Conservation (phyloP, 2,797 vertebrate genomes). For the Parambassis ranga region DNA sequence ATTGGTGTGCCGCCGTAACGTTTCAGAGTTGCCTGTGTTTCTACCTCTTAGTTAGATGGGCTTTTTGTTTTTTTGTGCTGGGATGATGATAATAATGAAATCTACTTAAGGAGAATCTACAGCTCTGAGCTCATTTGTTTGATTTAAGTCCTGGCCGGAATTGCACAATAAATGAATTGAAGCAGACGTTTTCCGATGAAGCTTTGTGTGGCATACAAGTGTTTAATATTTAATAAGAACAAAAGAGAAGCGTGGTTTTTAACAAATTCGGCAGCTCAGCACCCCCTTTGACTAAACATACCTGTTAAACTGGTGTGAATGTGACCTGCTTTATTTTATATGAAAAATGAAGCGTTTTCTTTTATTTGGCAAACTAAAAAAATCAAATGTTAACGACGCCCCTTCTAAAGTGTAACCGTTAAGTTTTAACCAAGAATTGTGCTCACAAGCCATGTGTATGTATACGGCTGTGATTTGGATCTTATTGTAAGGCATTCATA, state of each 20-base stretch:
- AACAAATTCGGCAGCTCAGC: slow-evolving; percentile 28
- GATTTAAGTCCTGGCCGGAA: slow-evolving; percentile 83
- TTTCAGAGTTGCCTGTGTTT: slow-evolving; percentile 90
- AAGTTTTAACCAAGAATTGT: slow-evolving; percentile 36
- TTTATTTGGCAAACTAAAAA: slow-evolving; percentile 15
- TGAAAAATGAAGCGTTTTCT: background rate
- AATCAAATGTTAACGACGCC: background rate
- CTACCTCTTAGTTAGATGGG: slow-evolving; percentile 96
- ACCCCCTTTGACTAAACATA: slow-evolving; percentile 49
- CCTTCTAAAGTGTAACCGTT: slow-evolving; percentile 4
- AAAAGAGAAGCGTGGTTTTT: background rate
- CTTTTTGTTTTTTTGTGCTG: slow-evolving; percentile 82
- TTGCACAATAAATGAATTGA: slow-evolving; percentile 80
- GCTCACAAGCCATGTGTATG: slow-evolving; percentile 52
- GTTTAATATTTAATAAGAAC: slow-evolving; percentile 10
- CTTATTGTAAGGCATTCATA: slow-evolving; percentile 64
- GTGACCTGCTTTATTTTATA: slow-evolving; percentile 14
- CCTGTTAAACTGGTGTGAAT: slow-evolving; percentile 80
- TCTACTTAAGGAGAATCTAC: slow-evolving; percentile 39
- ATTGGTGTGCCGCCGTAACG: slow-evolving; percentile 84
- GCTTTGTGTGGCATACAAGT: slow-evolving; percentile 44
- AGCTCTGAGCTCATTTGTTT: slow-evolving; percentile 84
- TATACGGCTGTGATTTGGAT: slow-evolving; percentile 59
- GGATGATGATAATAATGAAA: slow-evolving; percentile 83
- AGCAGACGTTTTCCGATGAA: slow-evolving; percentile 18